A percentile compares a stretch with the other conserved stretches of the same genome.
Conservation (phyloP, 2,113 vertebrate genomes). For the Halichoeres trimaculatus region DNA sequence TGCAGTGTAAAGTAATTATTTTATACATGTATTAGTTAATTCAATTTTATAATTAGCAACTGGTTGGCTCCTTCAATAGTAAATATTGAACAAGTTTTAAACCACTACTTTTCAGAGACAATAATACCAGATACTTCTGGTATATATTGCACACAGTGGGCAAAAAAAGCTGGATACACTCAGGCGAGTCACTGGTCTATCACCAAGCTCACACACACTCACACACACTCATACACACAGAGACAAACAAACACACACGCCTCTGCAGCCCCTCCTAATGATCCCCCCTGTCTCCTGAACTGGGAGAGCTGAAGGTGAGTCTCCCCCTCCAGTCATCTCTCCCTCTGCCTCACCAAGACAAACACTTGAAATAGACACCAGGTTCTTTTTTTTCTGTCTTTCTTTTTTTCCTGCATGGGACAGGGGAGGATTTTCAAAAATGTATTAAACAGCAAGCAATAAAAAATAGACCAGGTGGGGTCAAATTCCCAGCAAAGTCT, state of each 20-base stretch:
- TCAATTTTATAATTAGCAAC: too few species aligned
- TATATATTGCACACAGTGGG: background rate
- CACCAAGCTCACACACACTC: slow-evolving; percentile 5
- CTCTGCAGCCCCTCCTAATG: slow-evolving; percentile 68
- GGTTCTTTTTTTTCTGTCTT: slow-evolving; percentile 12
- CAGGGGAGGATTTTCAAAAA: slow-evolving; percentile 74
- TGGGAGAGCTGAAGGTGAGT: slow-evolving; percentile 77
- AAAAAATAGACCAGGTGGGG: slow-evolving; percentile 78
- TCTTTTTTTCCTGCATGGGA: slow-evolving; percentile 15
- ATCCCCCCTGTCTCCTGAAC: slow-evolving; percentile 71
- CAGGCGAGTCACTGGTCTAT: slow-evolving; percentile 20
- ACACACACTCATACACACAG: slow-evolving; percentile 48
- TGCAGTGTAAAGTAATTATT: too few species aligned
- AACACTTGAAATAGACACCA: slow-evolving; percentile 68
- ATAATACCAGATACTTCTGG: too few species aligned
- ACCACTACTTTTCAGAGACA: too few species aligned
- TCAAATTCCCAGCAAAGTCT: slow-evolving; percentile 68
- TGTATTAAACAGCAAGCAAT: slow-evolving; percentile 79
- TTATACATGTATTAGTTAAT: too few species aligned
- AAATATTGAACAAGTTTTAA: too few species aligned
- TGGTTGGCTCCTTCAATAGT: too few species aligned
- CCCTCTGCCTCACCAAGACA: slow-evolving; percentile 64
- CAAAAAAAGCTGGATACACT: background rate
- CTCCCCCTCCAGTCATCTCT: slow-evolving; percentile 75
- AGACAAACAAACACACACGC: too few species aligned